phyloP scores from a whole-genome alignment of 2,888 invertebrate genomes.

The Idaea straminata region DNA sequence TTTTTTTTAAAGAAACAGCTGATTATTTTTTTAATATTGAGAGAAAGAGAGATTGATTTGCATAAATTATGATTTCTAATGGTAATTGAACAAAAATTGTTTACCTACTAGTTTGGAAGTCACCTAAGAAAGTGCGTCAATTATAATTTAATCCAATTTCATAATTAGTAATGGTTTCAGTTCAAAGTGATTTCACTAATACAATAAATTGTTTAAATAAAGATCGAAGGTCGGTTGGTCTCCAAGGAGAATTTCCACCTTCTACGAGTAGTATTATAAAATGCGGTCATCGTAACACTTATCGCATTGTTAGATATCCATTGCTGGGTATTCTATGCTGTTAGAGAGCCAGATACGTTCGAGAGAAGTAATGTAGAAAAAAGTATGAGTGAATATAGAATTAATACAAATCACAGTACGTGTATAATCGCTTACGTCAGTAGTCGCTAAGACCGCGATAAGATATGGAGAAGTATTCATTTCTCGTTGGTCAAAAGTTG shows the following conservation, averaged over 20 bases:
- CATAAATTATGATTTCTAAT: too few species aligned
- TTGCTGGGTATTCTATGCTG: conserved; percentile 22
- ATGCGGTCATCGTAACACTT: conserved; percentile 24
- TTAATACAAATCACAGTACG: conserved; percentile 47
- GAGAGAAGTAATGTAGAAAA: conserved; percentile 38
- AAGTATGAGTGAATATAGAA: conserved; percentile 28
- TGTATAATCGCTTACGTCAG: conserved; percentile 45
- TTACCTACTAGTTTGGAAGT: not conserved
- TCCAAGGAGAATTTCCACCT: conserved; percentile 39
- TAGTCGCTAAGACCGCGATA: conserved; percentile 53
- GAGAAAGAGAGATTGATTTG: too few species aligned
- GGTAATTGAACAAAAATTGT: too few species aligned
- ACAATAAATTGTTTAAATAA: conserved; percentile 42
- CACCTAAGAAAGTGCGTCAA: not conserved
- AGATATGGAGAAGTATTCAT: conserved; percentile 46
- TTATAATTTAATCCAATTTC: not conserved
- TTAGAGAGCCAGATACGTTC: conserved; percentile 14
- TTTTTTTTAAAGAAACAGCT: too few species aligned
- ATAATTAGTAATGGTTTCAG: not conserved
- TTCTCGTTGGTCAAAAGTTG: conserved; percentile 37
- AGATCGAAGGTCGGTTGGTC: conserved; percentile 56
- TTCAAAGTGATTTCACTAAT: conserved; percentile 6
- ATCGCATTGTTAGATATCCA: conserved; percentile 24
- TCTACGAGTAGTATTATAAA: conserved; percentile 29
- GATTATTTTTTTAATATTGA: too few species aligned